Evolutionary conservation across 2,113 vertebrate genomes (phyloP).

Genomic region (Nicator chloris): DNA sequence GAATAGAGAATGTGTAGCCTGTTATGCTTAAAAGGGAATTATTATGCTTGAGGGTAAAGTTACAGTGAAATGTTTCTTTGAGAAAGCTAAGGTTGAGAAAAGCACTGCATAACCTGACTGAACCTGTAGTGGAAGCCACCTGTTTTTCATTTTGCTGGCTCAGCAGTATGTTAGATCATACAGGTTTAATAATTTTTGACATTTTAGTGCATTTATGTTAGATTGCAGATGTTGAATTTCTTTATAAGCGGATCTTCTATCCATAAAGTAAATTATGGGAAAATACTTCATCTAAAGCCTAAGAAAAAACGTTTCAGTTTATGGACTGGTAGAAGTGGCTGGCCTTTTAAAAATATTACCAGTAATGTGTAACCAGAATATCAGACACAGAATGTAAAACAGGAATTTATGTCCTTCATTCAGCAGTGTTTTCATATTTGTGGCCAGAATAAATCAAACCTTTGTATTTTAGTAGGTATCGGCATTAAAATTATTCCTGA

Average conservation of each 20-base stretch:
- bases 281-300: constrained; percentile 35
- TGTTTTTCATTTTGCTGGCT: constrained; percentile 40
- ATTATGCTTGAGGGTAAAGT: not conserved
- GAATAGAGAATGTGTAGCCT: not conserved
- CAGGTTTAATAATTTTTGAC: constrained; percentile 35
- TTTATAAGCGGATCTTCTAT: constrained; percentile 34
- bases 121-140: constrained; percentile 35
- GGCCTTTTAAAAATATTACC: not conserved
- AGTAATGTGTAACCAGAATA: not conserved
- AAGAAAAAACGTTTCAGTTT: not conserved
- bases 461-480: not conserved
- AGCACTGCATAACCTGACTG: not conserved
- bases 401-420: not conserved
- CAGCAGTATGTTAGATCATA: constrained; percentile 18
- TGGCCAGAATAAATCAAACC: not conserved
- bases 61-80: not conserved
- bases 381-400: not conserved
- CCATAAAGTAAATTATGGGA: constrained; percentile 31
- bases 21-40: constrained; percentile 16
- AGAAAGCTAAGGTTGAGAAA: not conserved
- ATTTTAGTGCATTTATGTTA: constrained; percentile 30
- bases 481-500: not conserved
- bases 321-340: not conserved
- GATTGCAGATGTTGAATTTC: constrained; percentile 4
- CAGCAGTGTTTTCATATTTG: not conserved